Percentiles rank a stretch among this genome's conserved stretches.
Evolutionary conservation across 2,888 invertebrate species (phyloP).

Genomic region (Ophraella communa): DNA sequence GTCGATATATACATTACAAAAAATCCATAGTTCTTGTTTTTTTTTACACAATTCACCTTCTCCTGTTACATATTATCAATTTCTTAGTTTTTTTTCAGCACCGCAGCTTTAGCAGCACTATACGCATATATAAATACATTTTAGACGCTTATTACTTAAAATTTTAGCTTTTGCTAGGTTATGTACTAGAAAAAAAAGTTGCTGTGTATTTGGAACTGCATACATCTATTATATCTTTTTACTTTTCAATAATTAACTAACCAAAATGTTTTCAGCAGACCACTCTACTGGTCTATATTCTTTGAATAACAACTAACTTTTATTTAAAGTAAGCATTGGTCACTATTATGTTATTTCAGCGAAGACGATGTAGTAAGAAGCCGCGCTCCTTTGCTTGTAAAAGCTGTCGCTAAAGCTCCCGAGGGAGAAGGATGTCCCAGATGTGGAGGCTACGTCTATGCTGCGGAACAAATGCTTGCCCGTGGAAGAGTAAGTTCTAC

Average conservation of each 20-base stretch:
- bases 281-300: too few relatives aligned
- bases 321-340: background rate
- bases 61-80: conserved; percentile 55
- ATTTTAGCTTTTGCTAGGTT: background rate
- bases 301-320: background rate
- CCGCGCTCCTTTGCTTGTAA: conserved; percentile 59
- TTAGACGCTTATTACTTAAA: conserved; percentile 26
- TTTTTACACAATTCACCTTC: conserved; percentile 58
- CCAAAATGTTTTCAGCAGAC: too few relatives aligned
- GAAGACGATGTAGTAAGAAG: conserved; percentile 47
- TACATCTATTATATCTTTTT: background rate
- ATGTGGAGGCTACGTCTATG: conserved; percentile 88
- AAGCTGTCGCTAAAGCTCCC: conserved; percentile 80
- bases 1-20: conserved; percentile 21
- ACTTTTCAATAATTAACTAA: background rate
- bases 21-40: conserved; percentile 30
- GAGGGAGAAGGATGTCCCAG: conserved; percentile 88
- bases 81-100: conserved; percentile 40
- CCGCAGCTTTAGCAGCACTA: conserved; percentile 40
- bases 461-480: conserved; percentile 91
- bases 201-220: background rate
- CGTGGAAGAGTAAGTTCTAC: conserved; percentile 87
- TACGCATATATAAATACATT: conserved; percentile 19
- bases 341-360: conserved; percentile 36
- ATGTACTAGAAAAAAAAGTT: background rate